Evolutionary conservation across 2,888 invertebrate species (phyloP).

Genomic region (Cataglyphis rosenhaueri): DNA sequence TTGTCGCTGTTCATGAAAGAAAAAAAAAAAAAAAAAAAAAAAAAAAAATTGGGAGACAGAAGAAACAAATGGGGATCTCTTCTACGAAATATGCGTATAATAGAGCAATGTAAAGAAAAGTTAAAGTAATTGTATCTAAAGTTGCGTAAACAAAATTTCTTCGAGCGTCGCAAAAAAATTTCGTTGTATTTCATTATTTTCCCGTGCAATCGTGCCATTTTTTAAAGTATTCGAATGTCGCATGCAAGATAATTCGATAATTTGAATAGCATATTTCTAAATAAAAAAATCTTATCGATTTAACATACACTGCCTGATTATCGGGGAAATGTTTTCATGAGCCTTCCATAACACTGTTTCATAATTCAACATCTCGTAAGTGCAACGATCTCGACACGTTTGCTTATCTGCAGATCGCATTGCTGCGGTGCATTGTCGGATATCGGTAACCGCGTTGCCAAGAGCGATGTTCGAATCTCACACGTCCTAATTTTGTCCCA

Average conservation of each 20-base stretch:
- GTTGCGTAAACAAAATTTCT: conserved; percentile 23
- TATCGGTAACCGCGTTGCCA: neutral
- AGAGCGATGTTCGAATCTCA: neutral
- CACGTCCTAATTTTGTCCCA: conserved; percentile 31
- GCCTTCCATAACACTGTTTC: neutral
- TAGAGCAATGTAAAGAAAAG: neutral
- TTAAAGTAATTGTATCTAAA: conserved; percentile 24
- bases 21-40: conserved; percentile 25
- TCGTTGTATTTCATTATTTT: neutral
- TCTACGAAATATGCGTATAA: neutral
- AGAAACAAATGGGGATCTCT: neutral
- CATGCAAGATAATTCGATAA: neutral
- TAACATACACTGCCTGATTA: neutral
- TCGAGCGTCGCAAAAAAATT: neutral
- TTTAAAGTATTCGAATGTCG: neutral
- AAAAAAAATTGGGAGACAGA: neutral
- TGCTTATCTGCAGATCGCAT: neutral
- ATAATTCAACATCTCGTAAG: neutral
- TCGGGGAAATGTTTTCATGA: neutral
- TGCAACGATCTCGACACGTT: neutral
- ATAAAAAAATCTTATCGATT: neutral
- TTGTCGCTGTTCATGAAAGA: neutral
- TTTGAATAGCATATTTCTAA: neutral
- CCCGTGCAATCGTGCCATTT: neutral
- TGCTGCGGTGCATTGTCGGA: neutral